These are phyloP conservation scores for Catharus fuscescens DNA, from an alignment of 2,113 vertebrate species.

Conservation along the genomic window DNA sequence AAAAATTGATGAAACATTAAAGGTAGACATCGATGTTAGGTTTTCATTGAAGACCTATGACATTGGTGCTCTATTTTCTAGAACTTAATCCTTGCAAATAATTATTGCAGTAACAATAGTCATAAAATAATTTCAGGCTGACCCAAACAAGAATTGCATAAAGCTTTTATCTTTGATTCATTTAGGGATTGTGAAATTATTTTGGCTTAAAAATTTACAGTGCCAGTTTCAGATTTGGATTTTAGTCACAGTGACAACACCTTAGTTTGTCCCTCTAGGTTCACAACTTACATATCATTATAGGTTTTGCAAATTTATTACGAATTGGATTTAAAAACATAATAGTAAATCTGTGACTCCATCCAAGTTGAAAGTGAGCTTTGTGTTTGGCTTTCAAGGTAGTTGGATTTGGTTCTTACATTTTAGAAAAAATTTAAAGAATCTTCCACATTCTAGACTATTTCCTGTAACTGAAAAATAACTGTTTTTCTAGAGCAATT, in stretches of 20 bases:
- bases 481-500: neutral
- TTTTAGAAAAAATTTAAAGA: neutral
- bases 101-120: neutral
- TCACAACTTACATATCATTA: neutral
- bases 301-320: neutral
- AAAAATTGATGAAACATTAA: neutral
- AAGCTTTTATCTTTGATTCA: neutral
- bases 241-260: neutral
- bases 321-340: neutral
- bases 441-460: neutral
- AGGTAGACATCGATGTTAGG: neutral
- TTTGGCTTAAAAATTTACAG: neutral
- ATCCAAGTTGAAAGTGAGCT: neutral
- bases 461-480: neutral
- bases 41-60: neutral
- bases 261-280: neutral
- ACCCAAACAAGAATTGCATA: neutral
- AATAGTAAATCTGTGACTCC: neutral
- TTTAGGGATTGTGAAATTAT: neutral
- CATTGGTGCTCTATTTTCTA: neutral
- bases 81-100: neutral
- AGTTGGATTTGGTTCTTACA: neutral
- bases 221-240: neutral
- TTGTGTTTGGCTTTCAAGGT: neutral
- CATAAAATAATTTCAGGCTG: neutral